Conservation (phyloP, 2,113 vertebrate species). For the Microcebus ravelobensis region DNA sequence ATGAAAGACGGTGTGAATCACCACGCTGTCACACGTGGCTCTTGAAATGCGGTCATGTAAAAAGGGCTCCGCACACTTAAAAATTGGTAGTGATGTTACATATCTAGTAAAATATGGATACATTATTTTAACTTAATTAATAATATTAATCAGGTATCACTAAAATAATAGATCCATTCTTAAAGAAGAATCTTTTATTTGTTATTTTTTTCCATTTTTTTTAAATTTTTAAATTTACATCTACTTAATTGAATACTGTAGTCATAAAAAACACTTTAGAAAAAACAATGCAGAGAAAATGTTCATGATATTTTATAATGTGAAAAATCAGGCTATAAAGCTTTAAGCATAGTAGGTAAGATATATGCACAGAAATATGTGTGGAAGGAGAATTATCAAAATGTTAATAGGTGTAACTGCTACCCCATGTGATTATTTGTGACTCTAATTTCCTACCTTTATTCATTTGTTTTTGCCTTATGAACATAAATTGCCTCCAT, state of each 20-base stretch:
- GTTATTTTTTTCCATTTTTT: too few species aligned
- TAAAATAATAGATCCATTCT: background rate
- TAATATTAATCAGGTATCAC: background rate
- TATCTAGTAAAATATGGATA: background rate
- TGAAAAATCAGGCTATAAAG: background rate
- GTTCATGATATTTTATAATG: background rate
- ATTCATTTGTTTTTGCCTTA: conserved; percentile 23
- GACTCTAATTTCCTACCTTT: conserved; percentile 43
- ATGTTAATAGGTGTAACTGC: conserved; percentile 31
- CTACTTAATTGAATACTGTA: background rate
- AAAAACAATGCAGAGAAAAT: conserved; percentile 3
- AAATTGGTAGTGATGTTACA: background rate
- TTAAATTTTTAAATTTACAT: too few species aligned
- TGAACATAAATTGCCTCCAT: background rate
- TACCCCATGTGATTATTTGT: conserved; percentile 6
- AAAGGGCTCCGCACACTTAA: background rate
- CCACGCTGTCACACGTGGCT: too few species aligned
- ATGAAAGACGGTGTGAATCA: background rate
- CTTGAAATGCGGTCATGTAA: background rate
- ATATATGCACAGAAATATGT: background rate
- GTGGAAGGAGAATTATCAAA: conserved; percentile 27
- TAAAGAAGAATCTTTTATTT: background rate
- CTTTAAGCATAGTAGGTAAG: background rate
- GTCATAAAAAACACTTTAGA: conserved; percentile 17
- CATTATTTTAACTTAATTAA: background rate